Base-by-base conservation (phyloP, 2,797 vertebrate species). In the Australoheros facetus region DNA sequence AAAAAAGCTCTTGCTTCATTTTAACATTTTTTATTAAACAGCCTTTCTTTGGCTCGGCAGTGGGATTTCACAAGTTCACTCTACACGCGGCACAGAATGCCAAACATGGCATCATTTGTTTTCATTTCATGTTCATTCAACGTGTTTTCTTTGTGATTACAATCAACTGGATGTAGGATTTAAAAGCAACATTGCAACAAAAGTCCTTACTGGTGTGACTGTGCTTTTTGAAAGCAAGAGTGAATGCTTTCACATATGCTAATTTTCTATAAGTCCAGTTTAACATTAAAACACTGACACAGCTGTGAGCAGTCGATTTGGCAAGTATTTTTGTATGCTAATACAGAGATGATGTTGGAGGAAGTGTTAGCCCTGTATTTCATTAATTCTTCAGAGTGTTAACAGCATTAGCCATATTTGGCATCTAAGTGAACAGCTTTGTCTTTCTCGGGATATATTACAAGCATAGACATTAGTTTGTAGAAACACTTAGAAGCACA, bases 181-280 rank as follows among this genome's bases (percentile, higher is more conserved):
- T 87, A 21, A 79, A 80, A 85, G 58, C 55, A 55, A 8, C 30
- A 17, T 69, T 16, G 3, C 5, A 39, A 64, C 55, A 74, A 64
- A 82, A 80, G 17, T 32, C 4, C 64, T 87, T 79, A 66, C 28
- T 55, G 78, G 28, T 75, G 66, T 80, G 75, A 75, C 48, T 71
- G 55, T 45, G 76, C 30, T 45, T 84, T 83, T 83, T 64, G 0
- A 83, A 84, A 17, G 26, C 26, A 69, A 51, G 64, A 69, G 17
- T 51, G 64, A 30, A 26, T 51, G 26, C 64, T 69, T 69, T 69
- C 64, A 69, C 7, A n/a, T 51, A 69, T 51, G 64, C 17, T 53
- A 56, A 13, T 53, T 51, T 75, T 12, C 56, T 17, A 12, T 62
- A 45, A 80, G 70, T 77, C 64, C 62, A 59, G 9, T 56, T 30